Evolutionary conservation across 2,113 vertebrate genomes (phyloP), one percentile per base, ranked within the genome.

Genomic region (Serranochromis macrocephalus): DNA sequence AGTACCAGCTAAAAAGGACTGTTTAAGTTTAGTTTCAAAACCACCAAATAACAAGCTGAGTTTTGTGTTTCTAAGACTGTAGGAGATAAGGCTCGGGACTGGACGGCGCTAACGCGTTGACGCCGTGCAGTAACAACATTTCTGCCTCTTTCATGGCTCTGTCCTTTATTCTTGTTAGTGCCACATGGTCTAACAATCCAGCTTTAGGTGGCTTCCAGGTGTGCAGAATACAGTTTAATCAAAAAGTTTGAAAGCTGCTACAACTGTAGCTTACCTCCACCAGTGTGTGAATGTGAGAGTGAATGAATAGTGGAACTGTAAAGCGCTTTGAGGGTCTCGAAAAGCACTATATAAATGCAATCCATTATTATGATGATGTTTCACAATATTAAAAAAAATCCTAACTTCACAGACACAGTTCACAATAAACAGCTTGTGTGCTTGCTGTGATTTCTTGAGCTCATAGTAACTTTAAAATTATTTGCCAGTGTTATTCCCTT

Each of bases 61-160:
- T 57, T 57, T 57, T 57, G 54, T 57, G 54, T 57, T 57, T 57
- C 54, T 57, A 5, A 57, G 54, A 57, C 24, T 55, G 21, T 26
- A 55, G 12, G 0, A 26, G 21, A 55, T 55, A 26, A 3, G 21
- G 21, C 11, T 55, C 6, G 1, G 53, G 4, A 55, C 21, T 55
- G 53, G 11, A 26, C 2, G 53, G 21, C 2, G 6, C 53, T 13
- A 55, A 55, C 2, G 1, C 11, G 0, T 13, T 55, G 53, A 55
- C 2, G 2, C 11, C 2, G 6, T 55, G 53, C 53, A 55, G 21
- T 55, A 55, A 26, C 53, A 13, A 55, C 21, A 55, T 7, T 55
- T 55, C 6, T 55, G 53, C 53, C 53, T 1, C 53, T 54, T 54
- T 54, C 0, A 54, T 54, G 53, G n/a, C 53, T 54, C 5, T 12